Base-by-base conservation (phyloP, 1,140 invertebrate species). In the Halesus radiatus region DNA sequence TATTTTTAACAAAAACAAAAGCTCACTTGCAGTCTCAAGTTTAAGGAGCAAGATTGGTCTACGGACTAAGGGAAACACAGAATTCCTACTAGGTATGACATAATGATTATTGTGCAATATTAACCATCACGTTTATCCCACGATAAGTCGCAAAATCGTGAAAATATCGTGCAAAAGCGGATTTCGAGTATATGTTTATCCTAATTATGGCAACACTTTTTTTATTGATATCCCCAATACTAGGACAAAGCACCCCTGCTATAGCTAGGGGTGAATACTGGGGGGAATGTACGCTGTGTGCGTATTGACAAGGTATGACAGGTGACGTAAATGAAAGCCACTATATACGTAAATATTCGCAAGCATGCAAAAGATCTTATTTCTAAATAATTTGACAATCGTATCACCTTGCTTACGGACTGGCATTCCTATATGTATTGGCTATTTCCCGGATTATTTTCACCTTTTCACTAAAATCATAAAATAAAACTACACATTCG, bases 391-490 rank as follows among this genome's bases (percentile, higher is more conserved):
- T 32, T 18, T 54, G 68, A 68, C 37, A 26, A 74, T 74, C 20
- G 60, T 18, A 54, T 26, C 52, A 90, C 89, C 89, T 90, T 90
- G 89, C 88, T 90, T 90, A 84, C 89, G 89, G 87, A 90, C 89
- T 87, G 89, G 89, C 89, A 90, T 90, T 88, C 88, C 88, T 88
- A 85, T n/a, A 22, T 22, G 52, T 66, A 56, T 74, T 52, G 54
- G 23, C 68, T 13, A 50, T 74, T 79, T 79, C 70, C 70, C 56
- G 53, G 56, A 79, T 75, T 79, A 79, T 79, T 79, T 79, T 79
- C 66, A 54, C 70, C 32, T 75, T 79, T 79, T 79, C 78, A 79
- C 78, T 37, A 79, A 64, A 75, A 79, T 79, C 78, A 79, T 79
- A 79, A 79, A 79, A 79, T 79, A 79, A 74, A 79, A 79, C 45